These are phyloP conservation scores for Atherinosoma microstoma DNA, from an alignment of 2,797 vertebrate species.

Conservation along the genomic window DNA sequence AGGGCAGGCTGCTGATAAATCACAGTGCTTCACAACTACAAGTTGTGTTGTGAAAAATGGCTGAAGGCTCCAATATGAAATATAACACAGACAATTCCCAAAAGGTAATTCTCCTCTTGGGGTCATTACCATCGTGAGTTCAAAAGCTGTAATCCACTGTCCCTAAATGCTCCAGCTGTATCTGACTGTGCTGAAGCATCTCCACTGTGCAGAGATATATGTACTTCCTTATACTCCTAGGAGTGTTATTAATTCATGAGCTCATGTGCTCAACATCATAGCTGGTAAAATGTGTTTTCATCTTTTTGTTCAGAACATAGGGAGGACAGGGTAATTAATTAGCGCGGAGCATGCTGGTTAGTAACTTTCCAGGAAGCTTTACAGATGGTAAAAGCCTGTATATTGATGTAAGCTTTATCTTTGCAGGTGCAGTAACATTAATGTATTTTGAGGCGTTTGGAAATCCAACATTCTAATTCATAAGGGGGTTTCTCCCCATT, in stretches of 20 bases:
- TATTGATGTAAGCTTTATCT: slow-evolving; percentile 12
- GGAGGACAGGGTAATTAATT: slow-evolving; percentile 35
- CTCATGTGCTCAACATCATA: slow-evolving; percentile 38
- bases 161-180: slow-evolving; percentile 48
- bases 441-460: slow-evolving; percentile 7
- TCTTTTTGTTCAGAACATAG: slow-evolving; percentile 26
- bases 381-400: slow-evolving; percentile 6
- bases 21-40: slow-evolving; percentile 52
- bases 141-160: slow-evolving; percentile 56
- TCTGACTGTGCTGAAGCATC: slow-evolving; percentile 28
- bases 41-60: slow-evolving; percentile 52
- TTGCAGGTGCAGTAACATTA: slow-evolving; percentile 6
- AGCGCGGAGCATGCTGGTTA: slow-evolving; percentile 17
- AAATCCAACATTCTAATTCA: slow-evolving; percentile 29
- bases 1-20: slow-evolving; percentile 72
- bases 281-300: slow-evolving; percentile 29
- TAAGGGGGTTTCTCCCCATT: slow-evolving; percentile 11
- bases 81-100: slow-evolving; percentile 55
- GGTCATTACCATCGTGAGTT: slow-evolving; percentile 56
- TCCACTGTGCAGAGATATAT: slow-evolving; percentile 46
- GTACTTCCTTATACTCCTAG: slow-evolving; percentile 21
- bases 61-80: slow-evolving; percentile 60
- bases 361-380: slow-evolving; percentile 10
- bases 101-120: slow-evolving; percentile 45
- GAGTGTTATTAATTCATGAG: slow-evolving; percentile 65